Evolutionary conservation across 2,113 vertebrate species (phyloP), one percentile per base, ranked within the genome.

Genomic region (Gracilinanus agilis): DNA sequence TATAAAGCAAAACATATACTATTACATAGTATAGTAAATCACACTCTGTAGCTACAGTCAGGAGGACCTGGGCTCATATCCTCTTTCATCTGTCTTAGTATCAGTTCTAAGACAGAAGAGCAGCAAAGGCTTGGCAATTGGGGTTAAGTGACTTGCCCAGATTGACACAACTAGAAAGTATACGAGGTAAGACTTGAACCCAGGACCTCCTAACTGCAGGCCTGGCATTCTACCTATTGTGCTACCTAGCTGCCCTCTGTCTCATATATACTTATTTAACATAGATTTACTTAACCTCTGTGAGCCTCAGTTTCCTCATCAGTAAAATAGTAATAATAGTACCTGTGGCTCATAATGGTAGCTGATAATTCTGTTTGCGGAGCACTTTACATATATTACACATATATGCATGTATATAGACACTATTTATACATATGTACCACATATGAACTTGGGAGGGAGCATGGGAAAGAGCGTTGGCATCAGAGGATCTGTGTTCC

Each of bases 231-330:
- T 49, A 49, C 5, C 49, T 5, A 49, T 49, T 49, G 49, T 49
- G 49, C 49, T 49, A 49, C 49, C 49, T 49, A 49, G 49, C 49
- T 49, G 5, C 49, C 49, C 49, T 49, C 49, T 24, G 8, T 56
- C 24, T 56, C 58, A 61, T 61, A 61, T 61, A 61, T 61, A 61
- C 58, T 13, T 61, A 61, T 27, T 61, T 29, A 23, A 91, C 55
- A 7, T 54, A 16, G 27, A 91, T 27, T 90, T 25, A 83, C 25
- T 88, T 95, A 53, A 40, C 89, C 23, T 10, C 2, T 34, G 27
- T 93, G 75, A 34, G 25, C 83, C 29, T 95, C 89, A 56, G 54
- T 95, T 96, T 94, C 53, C 92, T 55, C 88, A 92, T 24, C 67
- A 93, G 1, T 92, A 92, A 83, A 90, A 93, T 90, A 49, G 44